Percentiles rank a stretch among this genome's conserved stretches.
Evolutionary conservation across 2,888 invertebrate genomes (phyloP).

Genomic region (Anarsia innoxiella): DNA sequence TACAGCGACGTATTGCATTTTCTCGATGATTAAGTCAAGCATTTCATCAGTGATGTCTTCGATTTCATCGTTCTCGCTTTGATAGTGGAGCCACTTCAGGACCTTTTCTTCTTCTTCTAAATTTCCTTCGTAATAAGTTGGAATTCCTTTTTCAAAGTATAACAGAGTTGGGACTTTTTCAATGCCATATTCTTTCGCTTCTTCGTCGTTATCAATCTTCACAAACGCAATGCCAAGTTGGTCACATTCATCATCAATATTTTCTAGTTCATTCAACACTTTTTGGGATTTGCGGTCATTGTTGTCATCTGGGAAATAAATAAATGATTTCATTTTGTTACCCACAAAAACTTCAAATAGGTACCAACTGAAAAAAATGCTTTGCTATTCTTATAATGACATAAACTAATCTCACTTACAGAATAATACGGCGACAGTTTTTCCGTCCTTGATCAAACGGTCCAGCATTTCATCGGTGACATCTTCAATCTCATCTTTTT

Average conservation of each 20-base stretch:
- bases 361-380: too few species aligned
- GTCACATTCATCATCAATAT: conserved; percentile 95
- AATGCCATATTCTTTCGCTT: conserved; percentile 93
- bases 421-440: conserved; percentile 91
- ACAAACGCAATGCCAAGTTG: conserved; percentile 92
- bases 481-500: conserved; percentile 95
- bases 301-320: conserved; percentile 82
- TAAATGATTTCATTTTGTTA: background rate
- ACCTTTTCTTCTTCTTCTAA: conserved; percentile 93
- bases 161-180: conserved; percentile 90
- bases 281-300: conserved; percentile 91
- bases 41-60: conserved; percentile 96
- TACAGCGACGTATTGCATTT: conserved; percentile 92
- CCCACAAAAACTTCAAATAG: conserved; percentile 12
- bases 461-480: conserved; percentile 96
- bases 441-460: conserved; percentile 90
- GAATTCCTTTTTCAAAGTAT: conserved; percentile 87
- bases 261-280: conserved; percentile 91
- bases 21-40: conserved; percentile 91
- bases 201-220: conserved; percentile 92
- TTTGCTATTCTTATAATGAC: too few species aligned
- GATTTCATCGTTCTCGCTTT: conserved; percentile 91
- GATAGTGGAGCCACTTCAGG: conserved; percentile 88
- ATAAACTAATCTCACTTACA: conserved; percentile 76
- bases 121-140: conserved; percentile 86